Evolutionary conservation across 2,888 invertebrate species (phyloP).

Genomic region (Epinotia ramella): DNA sequence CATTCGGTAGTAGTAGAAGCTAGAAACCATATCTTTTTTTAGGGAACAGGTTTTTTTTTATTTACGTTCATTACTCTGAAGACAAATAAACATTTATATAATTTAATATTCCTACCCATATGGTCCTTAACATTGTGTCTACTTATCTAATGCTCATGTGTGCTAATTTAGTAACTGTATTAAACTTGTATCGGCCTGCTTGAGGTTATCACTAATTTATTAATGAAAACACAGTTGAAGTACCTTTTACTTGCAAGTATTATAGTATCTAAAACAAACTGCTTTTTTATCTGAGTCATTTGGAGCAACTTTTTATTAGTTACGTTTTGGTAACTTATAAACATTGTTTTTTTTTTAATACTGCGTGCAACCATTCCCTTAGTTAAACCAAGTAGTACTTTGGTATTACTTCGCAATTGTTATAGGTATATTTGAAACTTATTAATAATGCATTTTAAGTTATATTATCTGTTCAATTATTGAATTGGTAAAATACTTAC

Average conservation of each 20-base stretch:
- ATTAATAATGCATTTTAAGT: too few relatives aligned
- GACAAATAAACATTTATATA: not conserved
- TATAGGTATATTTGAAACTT: too few relatives aligned
- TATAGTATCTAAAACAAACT: not conserved
- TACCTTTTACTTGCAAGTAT: too few relatives aligned
- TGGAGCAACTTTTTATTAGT: not conserved
- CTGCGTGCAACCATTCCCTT: too few relatives aligned
- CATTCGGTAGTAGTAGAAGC: not conserved
- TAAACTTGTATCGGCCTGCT: constrained; percentile 17
- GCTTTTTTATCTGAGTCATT: not conserved
- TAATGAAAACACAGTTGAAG: not conserved
- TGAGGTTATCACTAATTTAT: constrained; percentile 21
- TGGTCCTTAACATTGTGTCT: constrained; percentile 19
- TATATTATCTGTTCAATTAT: too few relatives aligned
- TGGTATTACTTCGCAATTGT: too few relatives aligned
- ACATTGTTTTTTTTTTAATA: too few relatives aligned
- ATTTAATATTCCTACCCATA: not conserved
- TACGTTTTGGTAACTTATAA: too few relatives aligned
- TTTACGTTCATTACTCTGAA: not conserved
- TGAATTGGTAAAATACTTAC: too few relatives aligned
- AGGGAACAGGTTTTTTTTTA: constrained; percentile 2
- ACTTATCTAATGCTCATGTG: constrained; percentile 15
- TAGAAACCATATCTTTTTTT: not conserved
- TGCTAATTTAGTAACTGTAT: constrained; percentile 25
- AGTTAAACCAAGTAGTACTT: too few relatives aligned